Percentiles rank a stretch among this genome's conserved stretches.
Evolutionary conservation across 2,797 vertebrate species (phyloP).

Genomic region (Betta splendens): DNA sequence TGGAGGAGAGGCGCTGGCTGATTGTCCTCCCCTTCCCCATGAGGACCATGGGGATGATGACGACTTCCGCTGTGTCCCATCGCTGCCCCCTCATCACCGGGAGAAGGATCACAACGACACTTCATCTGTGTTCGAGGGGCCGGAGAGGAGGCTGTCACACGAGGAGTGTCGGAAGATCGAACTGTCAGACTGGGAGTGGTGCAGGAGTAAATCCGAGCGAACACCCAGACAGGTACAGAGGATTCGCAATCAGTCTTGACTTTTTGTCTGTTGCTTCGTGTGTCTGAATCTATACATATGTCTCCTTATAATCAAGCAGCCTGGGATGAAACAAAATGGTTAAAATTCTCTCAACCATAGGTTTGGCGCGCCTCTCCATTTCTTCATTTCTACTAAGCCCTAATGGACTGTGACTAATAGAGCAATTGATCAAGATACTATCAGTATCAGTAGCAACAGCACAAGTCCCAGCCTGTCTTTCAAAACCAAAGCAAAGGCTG

Average conservation of each 20-base stretch:
- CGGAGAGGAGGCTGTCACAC: slow-evolving; percentile 88
- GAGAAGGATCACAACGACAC: slow-evolving; percentile 73
- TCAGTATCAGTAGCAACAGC: slow-evolving; percentile 24
- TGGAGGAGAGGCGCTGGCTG: slow-evolving; percentile 55
- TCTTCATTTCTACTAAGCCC: slow-evolving; percentile 24
- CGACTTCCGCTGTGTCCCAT: slow-evolving; percentile 61
- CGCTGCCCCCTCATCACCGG: slow-evolving; percentile 41
- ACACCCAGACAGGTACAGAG: slow-evolving; percentile 91
- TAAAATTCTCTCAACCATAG: slow-evolving; percentile 8
- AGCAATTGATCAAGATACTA: slow-evolving; percentile 42
- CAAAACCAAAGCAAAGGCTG: no score
- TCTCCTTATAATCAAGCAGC: slow-evolving; percentile 35
- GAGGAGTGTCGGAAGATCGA: slow-evolving; percentile 87
- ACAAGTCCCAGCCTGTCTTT: slow-evolving; percentile 31
- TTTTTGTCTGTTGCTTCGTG: slow-evolving; percentile 21
- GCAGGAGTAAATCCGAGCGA: slow-evolving; percentile 95
- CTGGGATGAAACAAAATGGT: slow-evolving; percentile 36
- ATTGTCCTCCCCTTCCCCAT: slow-evolving; percentile 51
- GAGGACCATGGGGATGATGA: slow-evolving; percentile 51
- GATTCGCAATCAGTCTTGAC: background rate
- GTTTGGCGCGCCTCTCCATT: slow-evolving; percentile 6
- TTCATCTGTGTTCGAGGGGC: slow-evolving; percentile 77
- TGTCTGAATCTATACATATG: slow-evolving; percentile 11
- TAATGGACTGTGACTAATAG: slow-evolving; percentile 34
- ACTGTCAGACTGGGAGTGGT: slow-evolving; percentile 96